These are phyloP conservation scores for Chromobotia macracanthus DNA, from an alignment of 2,797 vertebrate genomes.

Conservation along the genomic window DNA sequence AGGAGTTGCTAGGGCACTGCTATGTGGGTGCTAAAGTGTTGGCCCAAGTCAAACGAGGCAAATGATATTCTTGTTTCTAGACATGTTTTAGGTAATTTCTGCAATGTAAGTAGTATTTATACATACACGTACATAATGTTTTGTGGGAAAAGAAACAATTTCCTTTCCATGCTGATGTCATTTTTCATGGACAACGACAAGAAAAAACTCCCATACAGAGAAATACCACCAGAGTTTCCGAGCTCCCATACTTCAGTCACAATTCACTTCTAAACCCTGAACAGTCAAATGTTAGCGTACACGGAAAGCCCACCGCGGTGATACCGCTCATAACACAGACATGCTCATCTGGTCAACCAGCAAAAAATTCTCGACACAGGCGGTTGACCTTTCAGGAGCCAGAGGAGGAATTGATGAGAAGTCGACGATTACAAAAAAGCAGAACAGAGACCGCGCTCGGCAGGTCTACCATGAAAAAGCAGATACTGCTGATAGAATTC, in stretches of 20 bases:
- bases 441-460: conserved; percentile 19
- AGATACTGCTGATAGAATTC: conserved; percentile 36
- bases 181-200: background rate
- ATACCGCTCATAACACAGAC: background rate
- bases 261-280: background rate
- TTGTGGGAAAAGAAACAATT: too few relatives aligned
- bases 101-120: too few relatives aligned
- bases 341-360: background rate
- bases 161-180: background rate
- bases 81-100: too few relatives aligned
- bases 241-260: background rate
- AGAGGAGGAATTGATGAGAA: conserved; percentile 39
- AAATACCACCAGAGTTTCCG: background rate
- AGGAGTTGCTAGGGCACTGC: too few relatives aligned
- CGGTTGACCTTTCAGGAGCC: conserved; percentile 45
- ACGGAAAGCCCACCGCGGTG: background rate
- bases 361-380: background rate
- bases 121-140: too few relatives aligned
- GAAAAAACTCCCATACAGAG: background rate
- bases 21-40: too few relatives aligned
- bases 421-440: conserved; percentile 23
- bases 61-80: too few relatives aligned
- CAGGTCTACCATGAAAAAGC: conserved; percentile 39
- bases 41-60: too few relatives aligned
- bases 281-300: background rate